These are phyloP conservation scores for Cathartes aura DNA, from an alignment of 2,113 vertebrate species.

Conservation along the genomic window DNA sequence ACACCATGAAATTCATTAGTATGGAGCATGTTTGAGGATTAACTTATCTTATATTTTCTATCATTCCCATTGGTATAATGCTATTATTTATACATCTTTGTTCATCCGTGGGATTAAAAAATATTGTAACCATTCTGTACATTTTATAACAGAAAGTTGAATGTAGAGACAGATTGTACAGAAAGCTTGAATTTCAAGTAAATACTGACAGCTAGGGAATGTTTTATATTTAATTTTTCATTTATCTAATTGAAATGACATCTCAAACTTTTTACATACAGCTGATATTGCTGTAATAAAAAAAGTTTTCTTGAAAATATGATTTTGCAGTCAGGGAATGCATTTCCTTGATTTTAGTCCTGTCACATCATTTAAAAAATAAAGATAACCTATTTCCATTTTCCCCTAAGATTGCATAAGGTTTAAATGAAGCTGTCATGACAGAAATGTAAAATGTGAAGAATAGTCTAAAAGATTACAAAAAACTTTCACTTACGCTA, in stretches of 20 bases:
- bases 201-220: slow-evolving; percentile 17
- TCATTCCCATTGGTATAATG: neutral
- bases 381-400: slow-evolving; percentile 64
- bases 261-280: neutral
- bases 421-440: slow-evolving; percentile 63
- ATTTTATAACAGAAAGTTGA: neutral
- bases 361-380: slow-evolving; percentile 62
- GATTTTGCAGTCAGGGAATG: slow-evolving; percentile 24
- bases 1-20: neutral
- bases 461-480: slow-evolving; percentile 52
- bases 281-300: slow-evolving; percentile 17
- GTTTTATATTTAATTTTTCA: slow-evolving; percentile 22
- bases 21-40: neutral
- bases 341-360: slow-evolving; percentile 47
- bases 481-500: slow-evolving; percentile 26
- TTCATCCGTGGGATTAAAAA: neutral
- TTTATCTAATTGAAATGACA: slow-evolving; percentile 44
- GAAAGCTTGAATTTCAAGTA: neutral
- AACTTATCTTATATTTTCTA: neutral
- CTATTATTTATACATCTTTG: neutral
- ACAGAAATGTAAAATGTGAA: slow-evolving; percentile 62
- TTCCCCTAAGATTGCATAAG: slow-evolving; percentile 37
- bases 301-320: slow-evolving; percentile 28
- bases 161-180: neutral
- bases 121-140: neutral